Conservation (phyloP, 2,113 vertebrate genomes). For the Willisornis vidua region DNA sequence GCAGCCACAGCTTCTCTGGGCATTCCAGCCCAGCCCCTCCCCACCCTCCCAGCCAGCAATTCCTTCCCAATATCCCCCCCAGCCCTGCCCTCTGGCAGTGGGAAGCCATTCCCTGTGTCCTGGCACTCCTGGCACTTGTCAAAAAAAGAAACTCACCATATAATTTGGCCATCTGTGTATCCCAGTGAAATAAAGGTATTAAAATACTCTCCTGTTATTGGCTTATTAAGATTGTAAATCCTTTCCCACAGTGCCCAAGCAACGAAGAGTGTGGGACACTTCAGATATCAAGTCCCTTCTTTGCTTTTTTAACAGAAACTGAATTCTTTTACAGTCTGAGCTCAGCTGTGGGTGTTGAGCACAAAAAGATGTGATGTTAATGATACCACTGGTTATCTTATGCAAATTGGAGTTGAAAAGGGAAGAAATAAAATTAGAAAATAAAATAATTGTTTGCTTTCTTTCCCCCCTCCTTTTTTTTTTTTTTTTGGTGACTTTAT, state of each 20-base stretch:
- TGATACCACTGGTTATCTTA: background rate
- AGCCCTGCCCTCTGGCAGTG: background rate
- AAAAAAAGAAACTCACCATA: background rate
- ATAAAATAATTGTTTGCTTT: background rate
- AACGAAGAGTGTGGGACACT: background rate
- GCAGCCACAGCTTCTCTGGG: background rate
- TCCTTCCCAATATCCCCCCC: background rate
- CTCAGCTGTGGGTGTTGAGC: background rate
- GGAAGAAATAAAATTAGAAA: background rate
- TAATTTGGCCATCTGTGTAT: background rate
- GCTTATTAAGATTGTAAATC: background rate
- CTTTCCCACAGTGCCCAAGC: background rate
- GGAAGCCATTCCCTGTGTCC: background rate
- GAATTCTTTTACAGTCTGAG: background rate
- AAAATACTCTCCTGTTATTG: background rate
- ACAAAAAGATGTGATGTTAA: background rate
- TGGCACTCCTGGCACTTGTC: background rate
- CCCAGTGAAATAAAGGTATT: background rate
- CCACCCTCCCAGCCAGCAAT: accelerated
- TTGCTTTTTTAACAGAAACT: background rate
- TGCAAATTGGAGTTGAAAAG: background rate
- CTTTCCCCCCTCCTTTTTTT: too few species aligned
- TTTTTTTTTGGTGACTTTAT: background rate
- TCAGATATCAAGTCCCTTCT: background rate
- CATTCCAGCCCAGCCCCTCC: too few species aligned